Base-by-base conservation (phyloP, 30 jellyfish, hydroid and myxozoan genomes). In the Aurelia sp. region DNA sequence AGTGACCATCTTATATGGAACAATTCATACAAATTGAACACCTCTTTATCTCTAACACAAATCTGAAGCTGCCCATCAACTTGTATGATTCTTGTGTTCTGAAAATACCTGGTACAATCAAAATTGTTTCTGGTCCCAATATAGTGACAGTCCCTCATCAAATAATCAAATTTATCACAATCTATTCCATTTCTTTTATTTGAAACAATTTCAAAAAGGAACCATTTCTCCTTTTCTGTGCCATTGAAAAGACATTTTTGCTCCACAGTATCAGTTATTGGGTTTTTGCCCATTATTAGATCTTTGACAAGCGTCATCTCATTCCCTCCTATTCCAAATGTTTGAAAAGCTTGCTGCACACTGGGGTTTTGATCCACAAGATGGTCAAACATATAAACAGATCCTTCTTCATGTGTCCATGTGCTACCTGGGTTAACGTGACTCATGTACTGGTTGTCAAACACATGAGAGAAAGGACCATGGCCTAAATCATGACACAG, bases 351-450 rank as follows among this genome's bases (percentile, higher is more conserved):
- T 72, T 75, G 44, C 62, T 63, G 82, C 17, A 95, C 93, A 8
- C 31, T 22, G 21, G 41, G 61, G 83, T 95, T 91, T 30, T 51
- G 64, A 4, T 86, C 90, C 10, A 85, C 38, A 95, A 95, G 74
- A 78, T 85, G 67, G 58, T 95, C 98, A 80, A 95, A 89, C 97
- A 95, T 68, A 60, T 82, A 85, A 31, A 91, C 63, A 19, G 99
- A 95, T 16, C 88, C 97, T 76, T 86, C 74, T 62, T 95, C 99
- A 67, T 95, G 99, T 1, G 76, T 63, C 99, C 98, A 94, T 2
- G 24, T 33, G 55, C 91, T 59, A 3, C 35, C 88, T 0, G 97
- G 97, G 27, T 38, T 52, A 4, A 72, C 51, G 8, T 11, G 80
- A 60, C 57, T 78, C 67, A 82, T 72, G 68, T 77, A 91, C 40